Evolutionary conservation across 2,888 invertebrate genomes (phyloP), one percentile per base, ranked within the genome.

Genomic region (Eucriotettix oculatus): DNA sequence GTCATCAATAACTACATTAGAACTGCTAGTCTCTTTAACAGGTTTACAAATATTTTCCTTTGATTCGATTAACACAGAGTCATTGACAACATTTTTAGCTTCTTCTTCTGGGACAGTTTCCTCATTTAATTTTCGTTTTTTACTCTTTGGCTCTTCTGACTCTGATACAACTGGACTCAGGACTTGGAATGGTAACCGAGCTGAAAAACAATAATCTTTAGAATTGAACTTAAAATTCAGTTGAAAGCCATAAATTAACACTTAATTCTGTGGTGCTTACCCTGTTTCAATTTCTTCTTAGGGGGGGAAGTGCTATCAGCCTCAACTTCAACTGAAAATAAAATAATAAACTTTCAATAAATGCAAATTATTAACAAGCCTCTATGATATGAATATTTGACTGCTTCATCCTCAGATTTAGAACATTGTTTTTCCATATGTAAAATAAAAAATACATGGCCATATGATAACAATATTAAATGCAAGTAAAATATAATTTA

Each of bases 141-240:
- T 58, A 12, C 42, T 57, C 16, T 52, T 41, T 16, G 74, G 44
- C 16, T 58, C 68, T 52, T 67, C 71, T 58, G 74, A 68, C 63
- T 68, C 66, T 17, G 54, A 55, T 56, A 68, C 69, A 54, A 70
- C 40, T 40, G 77, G 72, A 57, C 77, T 74, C 58, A 80, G 70
- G 64, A 78, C 68, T 72, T 78, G 81, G 68, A 82, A 82, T 64
- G 82, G 82, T 64, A 83, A 74, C 65, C 80, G 76, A 64, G 81
- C 80, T 66, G 64, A 44, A 62, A 61, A 42, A 17, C 14, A 54
- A 56, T 52, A n/a, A 44, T 41, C 2, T 11, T 9, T 41, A 14
- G 40, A n/a, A 55, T 40, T n/a, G 10, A 42, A 54, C 29, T 10
- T n/a, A 48, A 48, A 48, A 14, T 48, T 14, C n/a, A n/a, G 48